Conservation (phyloP, 2,888 invertebrate genomes). For the Drosophila cracens region DNA sequence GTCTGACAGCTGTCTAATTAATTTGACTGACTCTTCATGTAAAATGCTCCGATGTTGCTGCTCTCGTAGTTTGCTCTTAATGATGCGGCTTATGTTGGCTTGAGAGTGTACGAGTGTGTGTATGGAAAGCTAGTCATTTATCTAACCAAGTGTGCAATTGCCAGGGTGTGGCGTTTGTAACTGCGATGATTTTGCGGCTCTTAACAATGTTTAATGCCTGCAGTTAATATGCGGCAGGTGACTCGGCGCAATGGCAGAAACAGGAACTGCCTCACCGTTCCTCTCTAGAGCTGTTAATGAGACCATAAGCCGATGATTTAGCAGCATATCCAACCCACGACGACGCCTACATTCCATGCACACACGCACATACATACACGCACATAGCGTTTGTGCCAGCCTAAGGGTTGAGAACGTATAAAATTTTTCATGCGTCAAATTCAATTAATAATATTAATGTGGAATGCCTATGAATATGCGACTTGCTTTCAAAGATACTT, state of each 20-base stretch:
- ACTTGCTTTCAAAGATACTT: conserved; percentile 44
- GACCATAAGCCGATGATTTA: conserved; percentile 57
- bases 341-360: not conserved
- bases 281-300: conserved; percentile 58
- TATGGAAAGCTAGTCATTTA: conserved; percentile 53
- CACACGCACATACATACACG: not conserved
- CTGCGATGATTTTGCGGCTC: conserved; percentile 60
- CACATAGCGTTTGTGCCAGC: not conserved
- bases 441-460: conserved; percentile 79
- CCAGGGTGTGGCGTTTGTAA: conserved; percentile 11
- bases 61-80: conserved; percentile 50
- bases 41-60: conserved; percentile 38
- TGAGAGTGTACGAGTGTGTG: conserved; percentile 7
- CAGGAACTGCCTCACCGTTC: conserved; percentile 17
- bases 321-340: conserved; percentile 32
- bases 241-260: conserved; percentile 54
- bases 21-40: conserved; percentile 66
- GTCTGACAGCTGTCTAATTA: conserved; percentile 72
- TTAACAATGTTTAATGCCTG: conserved; percentile 67
- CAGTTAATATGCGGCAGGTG: conserved; percentile 80
- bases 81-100: conserved; percentile 52
- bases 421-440: conserved; percentile 78
- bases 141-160: conserved; percentile 42
- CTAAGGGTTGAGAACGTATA: conserved; percentile 55
- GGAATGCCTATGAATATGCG: conserved; percentile 66